A percentile compares a stretch with the other conserved stretches of the same genome.
Conservation (phyloP, 2,888 invertebrate species). For the Acronicta leporina region DNA sequence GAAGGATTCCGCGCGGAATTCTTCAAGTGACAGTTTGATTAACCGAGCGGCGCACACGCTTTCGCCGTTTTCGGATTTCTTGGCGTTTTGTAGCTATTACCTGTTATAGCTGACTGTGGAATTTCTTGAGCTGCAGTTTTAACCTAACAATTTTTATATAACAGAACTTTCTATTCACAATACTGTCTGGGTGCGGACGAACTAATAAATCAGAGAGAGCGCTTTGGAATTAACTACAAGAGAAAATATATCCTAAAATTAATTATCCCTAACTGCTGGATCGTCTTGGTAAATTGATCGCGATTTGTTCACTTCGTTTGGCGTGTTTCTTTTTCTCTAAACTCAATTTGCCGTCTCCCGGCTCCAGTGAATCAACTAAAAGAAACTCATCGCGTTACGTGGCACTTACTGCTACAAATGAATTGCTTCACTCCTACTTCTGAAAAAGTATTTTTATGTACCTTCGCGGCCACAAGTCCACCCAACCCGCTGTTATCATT, state of each 20-base stretch:
- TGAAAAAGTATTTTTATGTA: conserved; percentile 74
- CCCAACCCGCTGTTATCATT: conserved; percentile 83
- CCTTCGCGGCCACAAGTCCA: conserved; percentile 71
- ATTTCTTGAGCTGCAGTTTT: conserved; percentile 60
- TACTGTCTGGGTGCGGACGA: conserved; percentile 31
- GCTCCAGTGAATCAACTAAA: conserved; percentile 75
- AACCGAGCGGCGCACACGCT: conserved; percentile 87
- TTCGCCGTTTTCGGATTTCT: conserved; percentile 80
- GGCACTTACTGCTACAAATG: conserved; percentile 78
- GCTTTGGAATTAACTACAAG: conserved; percentile 42
- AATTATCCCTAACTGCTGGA: conserved; percentile 64
- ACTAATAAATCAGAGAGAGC: conserved; percentile 46
- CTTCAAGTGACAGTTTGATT: conserved; percentile 89
- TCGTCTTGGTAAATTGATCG: conserved; percentile 73
- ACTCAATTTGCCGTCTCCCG: conserved; percentile 73
- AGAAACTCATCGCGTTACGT: conserved; percentile 79
- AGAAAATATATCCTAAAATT: conserved; percentile 60
- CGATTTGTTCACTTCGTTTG: conserved; percentile 75
- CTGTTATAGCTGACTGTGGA: conserved; percentile 75
- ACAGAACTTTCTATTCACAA: conserved; percentile 40
- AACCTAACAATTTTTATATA: conserved; percentile 42
- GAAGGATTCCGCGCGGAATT: conserved; percentile 87
- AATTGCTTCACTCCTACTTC: conserved; percentile 73
- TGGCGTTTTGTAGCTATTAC: conserved; percentile 80
- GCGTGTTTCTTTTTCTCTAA: conserved; percentile 75